phyloP scores from a whole-genome alignment of 2,113 vertebrate species.

The Myrmecobius fasciatus region DNA sequence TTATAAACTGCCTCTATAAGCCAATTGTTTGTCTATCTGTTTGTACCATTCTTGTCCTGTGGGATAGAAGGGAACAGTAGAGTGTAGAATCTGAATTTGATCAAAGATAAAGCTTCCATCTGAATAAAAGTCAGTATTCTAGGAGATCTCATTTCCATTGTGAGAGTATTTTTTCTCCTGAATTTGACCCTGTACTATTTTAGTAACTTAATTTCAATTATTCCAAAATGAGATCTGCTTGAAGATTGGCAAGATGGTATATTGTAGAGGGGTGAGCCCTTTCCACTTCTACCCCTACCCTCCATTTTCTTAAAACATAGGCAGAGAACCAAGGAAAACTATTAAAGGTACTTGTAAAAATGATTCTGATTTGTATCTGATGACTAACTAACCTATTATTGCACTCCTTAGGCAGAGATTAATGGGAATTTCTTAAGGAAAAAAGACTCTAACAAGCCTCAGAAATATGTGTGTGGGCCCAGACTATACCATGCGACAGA shows the following conservation, averaged over 20 bases:
- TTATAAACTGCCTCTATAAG: conserved; percentile 47
- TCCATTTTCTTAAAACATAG: conserved; percentile 75
- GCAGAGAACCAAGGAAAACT: conserved; percentile 81
- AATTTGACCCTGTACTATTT: conserved; percentile 78
- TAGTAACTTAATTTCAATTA: conserved; percentile 81
- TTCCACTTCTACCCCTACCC: conserved; percentile 46
- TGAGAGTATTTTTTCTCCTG: conserved; percentile 60
- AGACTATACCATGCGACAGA: conserved; percentile 75
- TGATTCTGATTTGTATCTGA: conserved; percentile 84
- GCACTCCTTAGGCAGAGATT: conserved; percentile 84
- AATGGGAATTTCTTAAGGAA: conserved; percentile 86
- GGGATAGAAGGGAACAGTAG: conserved; percentile 48
- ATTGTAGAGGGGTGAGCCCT: conserved; percentile 63
- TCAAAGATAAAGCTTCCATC: conserved; percentile 69
- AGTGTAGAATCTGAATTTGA: conserved; percentile 76
- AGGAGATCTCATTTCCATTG: conserved; percentile 68
- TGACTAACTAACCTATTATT: conserved; percentile 86
- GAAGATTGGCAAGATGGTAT: conserved; percentile 77
- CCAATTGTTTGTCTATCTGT: conserved; percentile 54
- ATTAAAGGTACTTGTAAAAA: conserved; percentile 85
- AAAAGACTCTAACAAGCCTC: conserved; percentile 85
- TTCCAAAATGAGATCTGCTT: conserved; percentile 81
- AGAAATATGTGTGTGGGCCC: conserved; percentile 81
- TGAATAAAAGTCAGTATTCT: conserved; percentile 48
- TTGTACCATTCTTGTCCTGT: conserved; percentile 52